Evolutionary conservation across 64 coral and sea anemone genomes (phyloP), one percentile per base, ranked within the genome.

Genomic region (Pachyseris speciosa): DNA sequence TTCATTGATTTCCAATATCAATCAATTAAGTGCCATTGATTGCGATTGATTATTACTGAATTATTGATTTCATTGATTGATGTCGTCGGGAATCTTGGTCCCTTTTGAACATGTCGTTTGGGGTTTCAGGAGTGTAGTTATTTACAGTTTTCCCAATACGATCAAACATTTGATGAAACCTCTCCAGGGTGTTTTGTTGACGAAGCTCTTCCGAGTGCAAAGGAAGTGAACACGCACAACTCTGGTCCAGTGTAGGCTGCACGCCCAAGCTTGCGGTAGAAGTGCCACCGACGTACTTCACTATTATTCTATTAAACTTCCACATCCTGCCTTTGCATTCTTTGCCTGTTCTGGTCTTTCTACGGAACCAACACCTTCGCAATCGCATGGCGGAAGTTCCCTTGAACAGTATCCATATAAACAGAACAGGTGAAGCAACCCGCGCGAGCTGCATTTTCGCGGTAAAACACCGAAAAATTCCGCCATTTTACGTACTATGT

Each of bases 181-280:
- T 75, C 16, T 10, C 7, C 7, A 33, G 55, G 19, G 64, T 83
- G n/a, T 31, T 15, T 83, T 40, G 27, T 9, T 4, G 5, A 33
- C 11, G 22, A 39, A 64, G 9, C 11, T 64, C 51, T 22, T 9
- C 30, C 10, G 79, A 83, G 57, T 83, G 57, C 27, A 34, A 5
- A 24, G 6, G 52, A 39, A 83, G 79, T 64, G 79, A 53, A 36
- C 79, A 83, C n/a, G 79, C 79, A 83, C 57, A 83, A 53, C 43
- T 37, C 79, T 29, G 19, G 57, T 64, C 79, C 51, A 64, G 79
- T 64, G 79, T 83, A 50, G 7, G 12, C 37, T 83, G 29, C 79
- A 64, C 12, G 79, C 79, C 79, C 79, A 83, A 16, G 9, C 25
- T 17, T 61, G 25, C 5, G n/a, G n/a, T n/a, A n/a, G 79, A 63